A percentile compares a stretch with the other conserved stretches of the same genome.
Conservation (phyloP, 2,888 invertebrate genomes). For the Elegia similella region DNA sequence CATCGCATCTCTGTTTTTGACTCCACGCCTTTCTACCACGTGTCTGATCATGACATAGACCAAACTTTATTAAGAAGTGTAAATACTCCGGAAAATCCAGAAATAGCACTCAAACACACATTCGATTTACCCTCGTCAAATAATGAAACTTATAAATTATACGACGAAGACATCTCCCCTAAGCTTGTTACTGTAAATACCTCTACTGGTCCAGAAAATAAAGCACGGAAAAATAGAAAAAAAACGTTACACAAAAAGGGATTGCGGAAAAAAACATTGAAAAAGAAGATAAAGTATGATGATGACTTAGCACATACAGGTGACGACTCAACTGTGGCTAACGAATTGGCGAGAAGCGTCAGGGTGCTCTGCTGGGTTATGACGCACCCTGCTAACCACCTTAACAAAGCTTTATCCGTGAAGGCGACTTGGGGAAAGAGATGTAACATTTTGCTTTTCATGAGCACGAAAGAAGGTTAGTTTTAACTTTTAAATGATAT, state of each 20-base stretch:
- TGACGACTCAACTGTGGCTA: constrained; percentile 10
- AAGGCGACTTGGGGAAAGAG: constrained; percentile 92
- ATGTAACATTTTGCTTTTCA: constrained; percentile 83
- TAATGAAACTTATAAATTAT: too few relatives aligned
- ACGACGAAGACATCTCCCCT: too few relatives aligned
- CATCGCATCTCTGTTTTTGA: not conserved
- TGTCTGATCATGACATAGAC: too few relatives aligned
- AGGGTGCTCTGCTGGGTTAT: constrained; percentile 20
- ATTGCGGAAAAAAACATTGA: not conserved
- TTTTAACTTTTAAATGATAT: too few relatives aligned
- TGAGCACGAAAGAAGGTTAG: constrained; percentile 40
- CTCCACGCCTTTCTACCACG: not conserved
- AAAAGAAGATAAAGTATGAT: not conserved
- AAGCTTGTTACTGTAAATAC: too few relatives aligned
- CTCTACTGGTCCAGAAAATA: too few relatives aligned
- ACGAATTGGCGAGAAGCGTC: not conserved
- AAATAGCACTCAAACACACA: too few relatives aligned
- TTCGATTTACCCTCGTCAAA: too few relatives aligned
- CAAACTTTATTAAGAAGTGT: too few relatives aligned
- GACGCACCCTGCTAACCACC: constrained; percentile 16
- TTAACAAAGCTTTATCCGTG: not conserved
- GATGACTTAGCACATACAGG: not conserved
- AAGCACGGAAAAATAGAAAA: too few relatives aligned
- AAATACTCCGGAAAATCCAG: too few relatives aligned
- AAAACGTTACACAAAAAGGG: too few relatives aligned